phyloP scores from a whole-genome alignment of 2,888 invertebrate genomes.

The Scaptodrosophila latifasciaeformis region DNA sequence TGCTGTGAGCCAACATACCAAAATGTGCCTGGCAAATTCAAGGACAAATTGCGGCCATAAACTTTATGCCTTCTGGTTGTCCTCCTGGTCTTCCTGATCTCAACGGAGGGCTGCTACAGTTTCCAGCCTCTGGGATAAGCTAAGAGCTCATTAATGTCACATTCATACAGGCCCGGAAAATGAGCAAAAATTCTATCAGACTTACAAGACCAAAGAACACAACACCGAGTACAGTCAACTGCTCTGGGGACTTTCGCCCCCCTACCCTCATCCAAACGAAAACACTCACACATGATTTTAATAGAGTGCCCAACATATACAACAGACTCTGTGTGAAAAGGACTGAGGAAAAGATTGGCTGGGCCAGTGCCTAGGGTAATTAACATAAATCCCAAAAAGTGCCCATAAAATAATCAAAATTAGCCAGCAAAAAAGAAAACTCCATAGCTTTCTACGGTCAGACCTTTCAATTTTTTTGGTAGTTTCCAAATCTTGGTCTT shows the following conservation, averaged over 20 bases:
- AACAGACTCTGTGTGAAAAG: conserved; percentile 1
- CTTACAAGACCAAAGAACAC: not conserved
- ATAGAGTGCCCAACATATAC: conserved; percentile 44
- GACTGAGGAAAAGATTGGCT: too few species aligned
- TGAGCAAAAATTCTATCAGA: conserved; percentile 58
- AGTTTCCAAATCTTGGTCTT: too few species aligned
- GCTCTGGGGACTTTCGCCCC: conserved; percentile 13
- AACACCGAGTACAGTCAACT: not conserved
- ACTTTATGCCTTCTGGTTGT: conserved; percentile 28
- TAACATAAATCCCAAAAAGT: conserved; percentile 50
- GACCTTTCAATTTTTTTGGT: too few species aligned
- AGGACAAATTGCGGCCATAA: conserved; percentile 63
- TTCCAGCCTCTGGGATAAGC: conserved; percentile 58
- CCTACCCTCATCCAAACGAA: conserved; percentile 1
- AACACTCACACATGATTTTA: conserved; percentile 43
- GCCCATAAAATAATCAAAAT: conserved; percentile 63
- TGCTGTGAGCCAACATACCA: conserved; percentile 9
- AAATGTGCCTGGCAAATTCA: conserved; percentile 39
- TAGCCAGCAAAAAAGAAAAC: conserved; percentile 45
- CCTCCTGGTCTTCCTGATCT: too few species aligned
- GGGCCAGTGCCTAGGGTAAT: conserved; percentile 41
- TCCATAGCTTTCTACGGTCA: too few species aligned
- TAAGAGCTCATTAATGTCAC: conserved; percentile 66
- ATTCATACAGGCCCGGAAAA: conserved; percentile 54
- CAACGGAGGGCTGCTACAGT: conserved; percentile 19